Evolutionary conservation across 30 jellyfish, hydroid and myxozoan genomes (phyloP), one percentile per base, ranked within the genome.

Genomic region (Nemopilema nomurai): DNA sequence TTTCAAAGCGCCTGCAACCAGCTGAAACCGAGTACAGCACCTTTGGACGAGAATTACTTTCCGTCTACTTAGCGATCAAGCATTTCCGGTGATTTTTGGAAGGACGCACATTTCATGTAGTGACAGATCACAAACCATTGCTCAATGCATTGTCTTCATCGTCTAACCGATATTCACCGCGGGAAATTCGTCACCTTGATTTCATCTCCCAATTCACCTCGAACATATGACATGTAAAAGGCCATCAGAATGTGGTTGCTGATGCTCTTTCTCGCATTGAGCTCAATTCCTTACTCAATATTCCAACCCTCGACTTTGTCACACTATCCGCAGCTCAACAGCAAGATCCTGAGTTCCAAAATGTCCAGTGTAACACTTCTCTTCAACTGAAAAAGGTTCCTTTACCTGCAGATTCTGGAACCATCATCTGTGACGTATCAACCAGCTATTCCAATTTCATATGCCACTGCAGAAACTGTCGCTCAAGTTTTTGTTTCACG

Each of bases 221-320:
- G 1, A 73, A 62, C 81, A 67, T 84, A 21, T 73, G 74, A 8
- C 92, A 84, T 76, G 29, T 84, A 1, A 1, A 63, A 17, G 89
- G 92, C 18, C 53, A 23, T 27, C 57, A 73, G 25, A 84, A 84
- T 69, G 68, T 66, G 9, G 92, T 84, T 21, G 92, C 92, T 20
- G 92, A 84, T 63, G 89, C 92, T 49, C 50, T 84, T 1, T 84
- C 92, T n/a, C n/a, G n/a, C n/a, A n/a, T n/a, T n/a, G n/a, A n/a
- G n/a, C n/a, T n/a, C n/a, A n/a, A n/a, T n/a, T n/a, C n/a, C n/a
- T n/a, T n/a, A n/a, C n/a, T n/a, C n/a, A n/a, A n/a, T n/a, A n/a
- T n/a, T n/a, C n/a, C n/a, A n/a, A n/a, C n/a, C n/a, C n/a, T n/a
- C n/a, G n/a, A n/a, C n/a, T n/a, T n/a, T n/a, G n/a, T n/a, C n/a